A percentile compares a stretch with the other conserved stretches of the same genome.
Conservation (phyloP, 2,797 vertebrate species). For the Malurus splendens region DNA sequence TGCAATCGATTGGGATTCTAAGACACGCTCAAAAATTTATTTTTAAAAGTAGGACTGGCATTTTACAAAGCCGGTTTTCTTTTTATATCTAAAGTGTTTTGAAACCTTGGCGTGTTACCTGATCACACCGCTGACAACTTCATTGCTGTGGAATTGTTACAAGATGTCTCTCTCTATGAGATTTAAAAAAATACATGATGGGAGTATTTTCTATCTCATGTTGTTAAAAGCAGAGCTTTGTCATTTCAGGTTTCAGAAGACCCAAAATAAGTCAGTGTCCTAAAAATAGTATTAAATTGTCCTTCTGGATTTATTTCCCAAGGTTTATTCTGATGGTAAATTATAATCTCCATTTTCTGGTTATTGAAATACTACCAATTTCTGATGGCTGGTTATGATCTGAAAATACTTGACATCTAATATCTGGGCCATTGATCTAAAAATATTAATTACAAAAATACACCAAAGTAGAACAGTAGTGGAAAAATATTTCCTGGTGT, state of each 20-base stretch:
- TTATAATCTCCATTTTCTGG: not conserved
- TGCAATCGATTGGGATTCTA: not conserved
- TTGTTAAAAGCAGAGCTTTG: not conserved
- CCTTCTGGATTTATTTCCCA: not conserved
- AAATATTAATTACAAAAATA: not conserved
- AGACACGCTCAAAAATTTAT: not conserved
- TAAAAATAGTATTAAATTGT: not conserved
- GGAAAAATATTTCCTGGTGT: not conserved
- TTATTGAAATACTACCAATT: not conserved
- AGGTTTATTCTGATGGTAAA: not conserved
- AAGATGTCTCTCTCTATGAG: not conserved
- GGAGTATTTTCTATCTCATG: not conserved
- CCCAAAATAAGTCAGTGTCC: not conserved
- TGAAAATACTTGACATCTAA: not conserved
- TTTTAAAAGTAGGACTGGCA: not conserved
- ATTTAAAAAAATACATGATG: not conserved
- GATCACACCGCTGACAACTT: not conserved
- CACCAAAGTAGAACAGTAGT: not conserved
- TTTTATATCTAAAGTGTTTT: not conserved
- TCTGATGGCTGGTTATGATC: not conserved
- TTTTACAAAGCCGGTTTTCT: not conserved
- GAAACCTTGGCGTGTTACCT: not conserved
- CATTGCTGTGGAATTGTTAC: not conserved
- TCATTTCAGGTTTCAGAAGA: not conserved
- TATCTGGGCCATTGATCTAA: not conserved